Evolutionary conservation across 2,888 invertebrate genomes (phyloP).

Genomic region (Diarsia brunnea): DNA sequence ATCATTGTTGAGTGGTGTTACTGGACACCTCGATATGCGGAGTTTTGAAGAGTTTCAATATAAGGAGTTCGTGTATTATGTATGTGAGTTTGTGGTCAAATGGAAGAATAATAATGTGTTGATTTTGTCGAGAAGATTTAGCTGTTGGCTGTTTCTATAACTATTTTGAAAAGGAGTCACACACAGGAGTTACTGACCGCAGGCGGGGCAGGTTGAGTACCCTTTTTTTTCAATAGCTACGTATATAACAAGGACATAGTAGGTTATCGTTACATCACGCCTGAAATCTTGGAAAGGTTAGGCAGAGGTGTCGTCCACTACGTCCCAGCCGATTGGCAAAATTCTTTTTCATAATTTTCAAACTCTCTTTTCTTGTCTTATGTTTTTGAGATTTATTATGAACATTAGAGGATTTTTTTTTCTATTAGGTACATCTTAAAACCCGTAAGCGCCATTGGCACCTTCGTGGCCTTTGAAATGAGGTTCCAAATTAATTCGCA

Average conservation of each 20-base stretch:
- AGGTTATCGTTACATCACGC: not conserved
- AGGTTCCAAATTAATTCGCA: slow-evolving; percentile 41
- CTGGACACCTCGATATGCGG: slow-evolving; percentile 15
- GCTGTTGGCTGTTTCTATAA: not conserved
- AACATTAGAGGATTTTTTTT: too few relatives aligned
- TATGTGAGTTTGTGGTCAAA: slow-evolving; percentile 24
- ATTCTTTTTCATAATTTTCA: too few relatives aligned
- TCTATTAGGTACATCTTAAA: not conserved
- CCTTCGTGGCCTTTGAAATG: not conserved
- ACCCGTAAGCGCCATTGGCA: too few relatives aligned
- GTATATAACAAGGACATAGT: not conserved
- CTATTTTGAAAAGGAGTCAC: not conserved
- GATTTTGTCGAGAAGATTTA: not conserved
- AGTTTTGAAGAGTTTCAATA: slow-evolving; percentile 35
- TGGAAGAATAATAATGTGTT: not conserved
- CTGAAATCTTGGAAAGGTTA: not conserved
- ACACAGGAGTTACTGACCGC: too few relatives aligned
- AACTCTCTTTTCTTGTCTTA: not conserved
- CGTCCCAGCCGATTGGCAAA: not conserved
- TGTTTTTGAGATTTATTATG: too few relatives aligned
- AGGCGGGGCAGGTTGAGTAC: too few relatives aligned
- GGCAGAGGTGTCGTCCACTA: not conserved
- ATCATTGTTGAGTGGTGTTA: not conserved
- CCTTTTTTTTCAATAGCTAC: not conserved
- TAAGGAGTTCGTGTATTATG: slow-evolving; percentile 32